Evolutionary conservation across 2,888 invertebrate species (phyloP).

Genomic region (Parapristionchus giblindavisi): DNA sequence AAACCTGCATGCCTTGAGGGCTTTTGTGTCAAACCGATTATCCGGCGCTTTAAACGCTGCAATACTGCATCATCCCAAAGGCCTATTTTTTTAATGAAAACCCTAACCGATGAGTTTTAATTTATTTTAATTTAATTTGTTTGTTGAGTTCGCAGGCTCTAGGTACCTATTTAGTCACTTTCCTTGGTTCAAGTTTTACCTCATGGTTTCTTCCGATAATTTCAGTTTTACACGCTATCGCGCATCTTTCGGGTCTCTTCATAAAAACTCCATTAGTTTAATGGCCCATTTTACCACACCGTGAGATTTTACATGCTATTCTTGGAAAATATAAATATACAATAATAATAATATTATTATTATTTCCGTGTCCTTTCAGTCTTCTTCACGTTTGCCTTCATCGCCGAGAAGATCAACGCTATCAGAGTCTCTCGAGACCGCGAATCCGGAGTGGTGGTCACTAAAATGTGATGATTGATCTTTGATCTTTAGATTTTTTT

Average conservation of each 20-base stretch:
- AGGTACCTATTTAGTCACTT: too few species aligned
- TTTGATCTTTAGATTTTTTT: neutral
- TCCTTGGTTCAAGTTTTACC: too few species aligned
- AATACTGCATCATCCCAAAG: neutral
- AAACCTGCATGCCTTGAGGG: neutral
- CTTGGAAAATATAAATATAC: neutral
- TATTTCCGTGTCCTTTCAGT: constrained; percentile 1
- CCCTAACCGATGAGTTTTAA: too few species aligned
- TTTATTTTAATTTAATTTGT: too few species aligned
- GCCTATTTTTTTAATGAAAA: too few species aligned
- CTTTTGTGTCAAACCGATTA: neutral
- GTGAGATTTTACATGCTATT: too few species aligned
- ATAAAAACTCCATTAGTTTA: too few species aligned
- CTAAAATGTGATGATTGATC: constrained; percentile 43
- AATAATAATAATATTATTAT: neutral
- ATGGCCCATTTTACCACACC: too few species aligned
- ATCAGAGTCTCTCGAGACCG: constrained; percentile 51
- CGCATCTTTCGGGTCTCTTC: too few species aligned
- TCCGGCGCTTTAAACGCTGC: neutral
- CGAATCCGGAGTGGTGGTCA: constrained; percentile 54
- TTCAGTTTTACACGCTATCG: too few species aligned
- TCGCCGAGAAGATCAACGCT: constrained; percentile 48
- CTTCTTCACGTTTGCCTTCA: constrained; percentile 55
- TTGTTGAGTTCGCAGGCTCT: too few species aligned
- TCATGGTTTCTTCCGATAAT: too few species aligned